Conservation (phyloP, 1,140 invertebrate genomes). For the Halictus rubicundus region DNA sequence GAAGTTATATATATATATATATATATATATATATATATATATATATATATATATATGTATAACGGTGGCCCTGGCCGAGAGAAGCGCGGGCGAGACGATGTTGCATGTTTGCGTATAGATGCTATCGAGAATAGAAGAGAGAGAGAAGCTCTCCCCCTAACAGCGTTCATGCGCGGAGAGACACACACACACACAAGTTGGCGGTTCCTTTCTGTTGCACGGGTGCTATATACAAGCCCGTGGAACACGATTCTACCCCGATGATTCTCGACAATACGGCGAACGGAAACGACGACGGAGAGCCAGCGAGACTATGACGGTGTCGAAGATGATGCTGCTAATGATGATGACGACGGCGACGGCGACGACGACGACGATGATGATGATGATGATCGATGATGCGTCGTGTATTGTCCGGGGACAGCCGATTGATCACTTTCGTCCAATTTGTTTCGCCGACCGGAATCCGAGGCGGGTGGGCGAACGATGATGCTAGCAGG, state of each 20-base stretch:
- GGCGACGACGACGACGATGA: conserved; percentile 19
- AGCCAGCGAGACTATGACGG: neutral
- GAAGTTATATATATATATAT: too few relatives aligned
- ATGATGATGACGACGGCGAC: neutral
- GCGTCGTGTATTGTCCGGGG: neutral
- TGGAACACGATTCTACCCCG: conserved; percentile 2
- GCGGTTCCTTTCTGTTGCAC: neutral
- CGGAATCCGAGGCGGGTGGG: neutral
- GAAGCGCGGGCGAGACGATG: too few relatives aligned
- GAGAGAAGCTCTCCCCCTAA: too few relatives aligned
- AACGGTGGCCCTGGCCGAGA: too few relatives aligned
- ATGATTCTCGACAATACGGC: too few relatives aligned
- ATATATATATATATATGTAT: too few relatives aligned
- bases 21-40: too few relatives aligned
- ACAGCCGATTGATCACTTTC: conserved; percentile 22
- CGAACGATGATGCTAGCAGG: neutral
- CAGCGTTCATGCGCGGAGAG: too few relatives aligned
- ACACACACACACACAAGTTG: too few relatives aligned
- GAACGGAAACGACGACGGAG: too few relatives aligned
- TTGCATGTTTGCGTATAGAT: too few relatives aligned
- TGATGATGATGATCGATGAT: neutral
- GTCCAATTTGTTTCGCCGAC: conserved; percentile 2
- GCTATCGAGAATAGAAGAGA: too few relatives aligned
- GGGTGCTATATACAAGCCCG: conserved; percentile 4
- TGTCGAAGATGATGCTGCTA: conserved; percentile 17